Base-by-base conservation (phyloP, 2,113 vertebrate genomes). In the Platycercus adscitus region DNA sequence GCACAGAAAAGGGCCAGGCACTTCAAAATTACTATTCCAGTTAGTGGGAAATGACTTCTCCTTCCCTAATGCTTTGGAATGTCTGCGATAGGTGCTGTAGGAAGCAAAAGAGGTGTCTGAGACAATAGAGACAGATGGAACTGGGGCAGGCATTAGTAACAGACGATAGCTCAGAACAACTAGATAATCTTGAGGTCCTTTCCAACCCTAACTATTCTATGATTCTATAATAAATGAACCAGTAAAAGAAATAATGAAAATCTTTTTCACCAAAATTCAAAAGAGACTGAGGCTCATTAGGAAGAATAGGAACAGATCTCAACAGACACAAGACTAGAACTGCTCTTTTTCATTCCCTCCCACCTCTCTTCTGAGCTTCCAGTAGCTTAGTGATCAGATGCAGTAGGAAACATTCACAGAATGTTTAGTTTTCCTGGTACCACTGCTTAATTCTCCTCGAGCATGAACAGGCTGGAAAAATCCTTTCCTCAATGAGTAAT, bases 311-410 rank as follows among this genome's bases (percentile, higher is more conserved):
- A 90, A 26, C 49, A 55, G 33, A 86, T 82, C 58, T 53, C 39
- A 60, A 44, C 61, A 86, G 50, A 56, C 58, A 88, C 39, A 85
- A 53, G 55, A 81, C 66, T 60, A 68, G 82, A 83, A 91, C 29
- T 56, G 63, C 58, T 92, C 86, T 86, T 93, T 93, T 92, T 72
- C 53, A 73, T 73, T 80, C 46, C 70, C 68, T 75, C 70, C 83
- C 41, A 80, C 29, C 29, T 19, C 33, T 4, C 13, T 78, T 55
- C 85, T 47, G 33, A 87, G 85, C 56, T 91, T 79, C 39, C 61
- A 84, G 89, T 71, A 60, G 47, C 89, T 68, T 81, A 63, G 66
- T 31, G 63, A 93, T 56, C 55, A 75, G 76, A 69, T 47, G 64
- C 53, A 76, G 37, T 43, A 44, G 56, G 39, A 76, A 88, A 85